Base-by-base conservation (phyloP, 1,140 invertebrate species). In the Lucilia sericata region DNA sequence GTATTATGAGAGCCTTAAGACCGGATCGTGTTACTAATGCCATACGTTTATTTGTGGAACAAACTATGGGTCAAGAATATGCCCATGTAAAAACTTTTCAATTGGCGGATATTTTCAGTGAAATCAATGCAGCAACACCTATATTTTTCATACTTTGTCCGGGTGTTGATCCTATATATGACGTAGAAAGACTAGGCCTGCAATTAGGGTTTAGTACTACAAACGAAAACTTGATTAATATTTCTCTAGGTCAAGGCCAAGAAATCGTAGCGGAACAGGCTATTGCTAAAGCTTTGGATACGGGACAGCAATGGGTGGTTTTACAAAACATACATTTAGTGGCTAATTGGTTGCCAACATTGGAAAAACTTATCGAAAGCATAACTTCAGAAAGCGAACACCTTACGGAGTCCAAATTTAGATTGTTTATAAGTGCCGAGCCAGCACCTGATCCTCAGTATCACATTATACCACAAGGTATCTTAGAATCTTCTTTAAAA, bases 91-190 rank as follows among this genome's bases (percentile, higher is more conserved):
- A 95, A 86, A 93, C 94, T 19, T 93, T 96, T 0, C 94, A 96
- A 13, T 96, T 99, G 91, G 93, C 94, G 49, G 96, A 96, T 89
- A 97, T 97, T 0, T 98, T 94, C 88, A 94, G 97, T 91, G 98
- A 99, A 91, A 96, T 96, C 1, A 96, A 94, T 82, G 93, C 95
- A 14, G 94, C 93, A 0, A 98, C 96, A 0, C 97, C 98, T 0
- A 94, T 98, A 21, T 98, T 99, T 91, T 99, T 99, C 87, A 98
- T 99, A 86, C 92, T 99, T 5, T 99, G 97, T 0, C 96, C 98
- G 12, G 98, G 98, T 82, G 97, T 99, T 0, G 97, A 99, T 92
- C 98, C 98, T 2, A 92, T 99, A 9, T 97, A 97, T 87, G 96
- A 98, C 88, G 96, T 98, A 2, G 97, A 98, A 91, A 93, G 92